Base-by-base conservation (phyloP, 2,888 invertebrate genomes). In the Rotaria sp. region DNA sequence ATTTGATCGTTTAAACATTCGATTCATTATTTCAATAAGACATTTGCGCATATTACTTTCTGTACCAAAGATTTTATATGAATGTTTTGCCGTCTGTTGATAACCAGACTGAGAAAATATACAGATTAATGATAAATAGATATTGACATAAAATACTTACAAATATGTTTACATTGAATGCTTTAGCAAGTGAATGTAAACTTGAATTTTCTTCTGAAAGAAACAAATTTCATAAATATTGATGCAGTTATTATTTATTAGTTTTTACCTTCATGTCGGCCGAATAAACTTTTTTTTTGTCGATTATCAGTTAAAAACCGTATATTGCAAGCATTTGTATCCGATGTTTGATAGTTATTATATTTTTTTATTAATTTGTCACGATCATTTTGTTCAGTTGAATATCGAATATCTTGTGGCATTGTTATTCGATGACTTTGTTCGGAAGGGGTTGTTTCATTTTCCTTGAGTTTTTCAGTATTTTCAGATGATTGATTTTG, bases 341-440 rank as follows among this genome's bases (percentile, higher is more conserved):
- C 45, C 3, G 80, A 80, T 15, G 45, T n/a, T 80, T 80, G 26
- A 41, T 80, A 80, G 1, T 45, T 45, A 45, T n/a, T 80, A 15
- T 45, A 80, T 80, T 80, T 80, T 38, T 80, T 45, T 15, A 45
- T 80, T 41, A 80, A 13, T 80, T 35, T 80, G 0, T 41, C 45
- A 1, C 80, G 80, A 45, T 80, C 80, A n/a, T n/a, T 41, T 41
- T 45, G 26, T 24, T 80, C 80, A 26, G 35, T 45, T 45, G 80
- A 13, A 80, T 80, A 80, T 45, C 80, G 80, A 80, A 80, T 26
- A n/a, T 80, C 80, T 80, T 80, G 80, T n/a, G 80, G 41, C 30
- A 67, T 67, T 67, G 18, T 67, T 21, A 67, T 7, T 35, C 35
- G 35, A 35, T 7, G 18, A 57, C 13, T 8, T 57, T 57, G 57